phyloP scores from a whole-genome alignment of 2,888 invertebrate genomes.

The Fragum sueziense region DNA sequence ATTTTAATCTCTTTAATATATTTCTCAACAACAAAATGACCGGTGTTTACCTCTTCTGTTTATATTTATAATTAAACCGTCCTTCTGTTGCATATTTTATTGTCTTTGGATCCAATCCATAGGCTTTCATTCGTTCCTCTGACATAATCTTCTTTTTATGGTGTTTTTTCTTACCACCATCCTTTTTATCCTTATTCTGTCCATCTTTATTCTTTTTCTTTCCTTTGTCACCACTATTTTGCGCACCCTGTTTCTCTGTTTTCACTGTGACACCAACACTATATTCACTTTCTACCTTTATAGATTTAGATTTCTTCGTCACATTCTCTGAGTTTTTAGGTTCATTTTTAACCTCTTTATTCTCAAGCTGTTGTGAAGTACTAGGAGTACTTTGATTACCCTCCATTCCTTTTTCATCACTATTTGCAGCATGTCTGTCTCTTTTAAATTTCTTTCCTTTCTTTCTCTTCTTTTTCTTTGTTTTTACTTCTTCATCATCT shows the following conservation, averaged over 20 bases:
- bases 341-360: neutral
- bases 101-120: slow-evolving; percentile 86
- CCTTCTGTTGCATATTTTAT: slow-evolving; percentile 71
- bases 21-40: no score
- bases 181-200: slow-evolving; percentile 59
- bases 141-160: slow-evolving; percentile 78
- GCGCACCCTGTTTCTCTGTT: neutral
- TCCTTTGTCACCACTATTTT: neutral
- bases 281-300: neutral
- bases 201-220: slow-evolving; percentile 44
- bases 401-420: neutral
- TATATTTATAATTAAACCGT: slow-evolving; percentile 1
- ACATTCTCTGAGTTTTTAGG: neutral
- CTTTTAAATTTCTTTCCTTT: slow-evolving; percentile 34
- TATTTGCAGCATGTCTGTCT: slow-evolving; percentile 1
- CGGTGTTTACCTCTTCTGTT: neutral
- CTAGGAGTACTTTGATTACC: neutral
- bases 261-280: neutral
- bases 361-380: neutral
- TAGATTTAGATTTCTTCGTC: neutral
- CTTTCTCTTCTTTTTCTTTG: slow-evolving; percentile 30
- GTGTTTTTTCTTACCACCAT: neutral
- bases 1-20: no score
- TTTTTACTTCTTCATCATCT: slow-evolving; percentile 11
- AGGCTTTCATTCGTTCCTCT: slow-evolving; percentile 93